A percentile compares a stretch with the other conserved stretches of the same genome.
Evolutionary conservation across 37 sponge, comb jelly and placozoan genomes (phyloP).

Genomic region (Axinella damicornis): DNA sequence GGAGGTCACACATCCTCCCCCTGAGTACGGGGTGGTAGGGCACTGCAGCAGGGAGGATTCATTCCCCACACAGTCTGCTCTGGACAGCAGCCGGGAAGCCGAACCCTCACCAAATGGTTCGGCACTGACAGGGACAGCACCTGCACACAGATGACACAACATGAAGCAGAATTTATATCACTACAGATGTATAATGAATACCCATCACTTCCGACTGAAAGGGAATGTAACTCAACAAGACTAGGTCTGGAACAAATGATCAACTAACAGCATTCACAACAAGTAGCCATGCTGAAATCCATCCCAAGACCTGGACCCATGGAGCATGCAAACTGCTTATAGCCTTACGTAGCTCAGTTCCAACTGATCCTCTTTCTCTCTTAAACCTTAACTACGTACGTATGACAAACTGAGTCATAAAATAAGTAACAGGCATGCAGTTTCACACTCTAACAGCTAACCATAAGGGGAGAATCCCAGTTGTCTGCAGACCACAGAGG

Average conservation of each 20-base stretch:
- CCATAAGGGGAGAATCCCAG: conserved; percentile 49
- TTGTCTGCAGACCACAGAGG: conserved; percentile 48
- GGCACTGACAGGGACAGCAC: conserved; percentile 12
- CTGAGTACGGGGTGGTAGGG: not conserved
- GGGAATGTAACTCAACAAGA: no score
- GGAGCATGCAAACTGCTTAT: no score
- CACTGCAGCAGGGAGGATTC: conserved; percentile 9
- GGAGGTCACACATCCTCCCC: not conserved
- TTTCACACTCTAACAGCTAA: not conserved
- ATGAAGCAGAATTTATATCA: no score
- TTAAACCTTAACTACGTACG: not conserved
- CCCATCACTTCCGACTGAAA: no score
- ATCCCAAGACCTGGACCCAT: no score
- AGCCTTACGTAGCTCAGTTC: no score
- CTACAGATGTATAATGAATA: no score
- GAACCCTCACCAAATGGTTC: not conserved
- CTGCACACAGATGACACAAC: not conserved
- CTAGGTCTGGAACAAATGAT: no score
- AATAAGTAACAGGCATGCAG: no score
- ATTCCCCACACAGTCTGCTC: conserved; percentile 33
- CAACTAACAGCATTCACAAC: no score
- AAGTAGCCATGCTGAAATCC: no score
- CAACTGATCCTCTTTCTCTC: no score
- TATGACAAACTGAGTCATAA: not conserved
- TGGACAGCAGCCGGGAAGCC: not conserved